phyloP scores from a whole-genome alignment of 2,888 invertebrate genomes.

The Cheilosia soror region DNA sequence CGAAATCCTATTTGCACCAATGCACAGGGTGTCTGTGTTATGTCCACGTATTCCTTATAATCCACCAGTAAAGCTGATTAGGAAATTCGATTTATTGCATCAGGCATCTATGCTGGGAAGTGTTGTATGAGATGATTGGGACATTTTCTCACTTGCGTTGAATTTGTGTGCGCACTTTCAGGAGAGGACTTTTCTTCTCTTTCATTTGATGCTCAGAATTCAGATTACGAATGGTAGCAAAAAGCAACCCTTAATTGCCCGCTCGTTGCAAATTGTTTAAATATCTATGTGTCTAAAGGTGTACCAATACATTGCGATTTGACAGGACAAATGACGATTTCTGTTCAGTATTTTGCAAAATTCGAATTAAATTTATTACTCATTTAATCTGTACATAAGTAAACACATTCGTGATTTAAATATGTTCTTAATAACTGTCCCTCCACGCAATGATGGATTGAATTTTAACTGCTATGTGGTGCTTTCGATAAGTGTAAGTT shows the following conservation, averaged over 20 bases:
- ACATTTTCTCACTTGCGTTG: background rate
- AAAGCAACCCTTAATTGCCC: slow-evolving; percentile 7
- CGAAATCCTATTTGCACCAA: background rate
- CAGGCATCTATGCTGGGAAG: background rate
- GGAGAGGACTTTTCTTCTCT: background rate
- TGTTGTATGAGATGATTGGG: slow-evolving; percentile 1
- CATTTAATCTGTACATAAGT: no score
- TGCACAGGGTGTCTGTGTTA: background rate
- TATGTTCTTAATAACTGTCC: no score
- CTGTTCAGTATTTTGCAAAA: no score
- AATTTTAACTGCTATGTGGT: no score
- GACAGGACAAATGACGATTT: no score
- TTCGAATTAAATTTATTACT: no score
- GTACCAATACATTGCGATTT: no score
- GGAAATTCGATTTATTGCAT: slow-evolving; percentile 29
- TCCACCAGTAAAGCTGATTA: slow-evolving; percentile 44
- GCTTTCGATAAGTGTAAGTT: no score
- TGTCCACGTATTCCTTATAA: background rate
- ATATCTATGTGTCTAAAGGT: no score
- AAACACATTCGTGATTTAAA: no score
- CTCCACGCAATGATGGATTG: no score
- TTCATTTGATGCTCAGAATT: background rate
- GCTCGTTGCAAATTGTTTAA: background rate
- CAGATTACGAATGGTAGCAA: no score
- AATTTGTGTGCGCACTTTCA: background rate